Base-by-base conservation (phyloP, 2,113 vertebrate genomes). In the Amphiprion percula region DNA sequence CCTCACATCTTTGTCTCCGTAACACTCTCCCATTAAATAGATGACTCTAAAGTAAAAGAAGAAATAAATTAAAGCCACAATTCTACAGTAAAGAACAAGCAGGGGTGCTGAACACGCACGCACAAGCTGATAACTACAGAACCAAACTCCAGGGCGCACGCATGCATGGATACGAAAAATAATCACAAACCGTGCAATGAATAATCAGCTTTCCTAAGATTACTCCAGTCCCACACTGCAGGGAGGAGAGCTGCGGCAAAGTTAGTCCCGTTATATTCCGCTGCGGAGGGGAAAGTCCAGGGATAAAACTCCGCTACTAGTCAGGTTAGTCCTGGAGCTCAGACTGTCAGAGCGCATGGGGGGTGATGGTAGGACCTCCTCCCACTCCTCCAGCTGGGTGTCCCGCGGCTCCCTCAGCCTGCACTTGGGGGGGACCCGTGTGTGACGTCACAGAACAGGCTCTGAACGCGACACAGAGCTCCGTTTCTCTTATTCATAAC, bases 301-400 rank as follows among this genome's bases (percentile, higher is more conserved):
- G 33, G 77, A 85, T 83, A 58, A 37, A 85, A 81, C 55, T 87
- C 81, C 66, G 79, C 68, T 14, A 54, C 44, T 15, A 15, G 68
- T 77, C 62, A 72, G 86, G 70, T 83, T 88, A 67, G 41, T 85
- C 78, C 80, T 47, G 77, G 24, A 68, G 75, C 84, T 69, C 83
- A 49, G 77, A 85, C 87, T 87, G 90, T 91, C 92, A 91, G 77
- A 56, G 86, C 83, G 53, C 78, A n/a, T 52, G 49, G 90, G 88
- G 91, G 91, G 90, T 90, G 90, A 90, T 87, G 90, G 79, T 68
- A 86, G 86, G 56, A 89, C 86, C 90, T 91, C 87, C 90, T 88
- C 83, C 85, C 85, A n/a, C 84, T 91, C 80, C 87, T 87, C 85
- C 83, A 90, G 84, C 88, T 84, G 85, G 87, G 79, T 71, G 90